A percentile compares a stretch with the other conserved stretches of the same genome.
Conservation (phyloP, 1,140 invertebrate species). For the Drosophila jambulina region DNA sequence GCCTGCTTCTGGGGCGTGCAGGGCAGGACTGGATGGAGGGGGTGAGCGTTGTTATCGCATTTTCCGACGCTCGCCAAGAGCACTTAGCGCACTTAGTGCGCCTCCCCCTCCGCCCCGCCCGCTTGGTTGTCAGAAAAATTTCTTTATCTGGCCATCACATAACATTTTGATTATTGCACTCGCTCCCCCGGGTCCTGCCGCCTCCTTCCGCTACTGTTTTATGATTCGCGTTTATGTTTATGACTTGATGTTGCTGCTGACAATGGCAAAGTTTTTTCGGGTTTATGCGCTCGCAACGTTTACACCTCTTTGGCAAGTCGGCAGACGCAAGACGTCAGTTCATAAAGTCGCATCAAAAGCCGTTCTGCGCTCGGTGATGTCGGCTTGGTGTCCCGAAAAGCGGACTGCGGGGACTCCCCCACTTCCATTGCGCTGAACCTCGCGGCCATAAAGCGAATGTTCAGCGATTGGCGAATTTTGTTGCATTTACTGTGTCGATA, state of each 20-base stretch:
- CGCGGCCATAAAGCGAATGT: slow-evolving; percentile 22
- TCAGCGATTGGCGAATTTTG: slow-evolving; percentile 24
- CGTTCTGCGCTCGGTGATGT: slow-evolving; percentile 13
- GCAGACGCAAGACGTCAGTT: slow-evolving; percentile 37
- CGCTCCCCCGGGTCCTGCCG: not conserved
- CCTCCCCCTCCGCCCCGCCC: not conserved
- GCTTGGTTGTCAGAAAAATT: slow-evolving; percentile 26
- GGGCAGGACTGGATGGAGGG: not conserved
- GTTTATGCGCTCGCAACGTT: slow-evolving; percentile 47
- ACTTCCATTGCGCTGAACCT: not conserved
- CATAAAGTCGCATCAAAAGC: slow-evolving; percentile 49
- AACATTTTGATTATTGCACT: slow-evolving; percentile 68
- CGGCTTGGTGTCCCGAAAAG: slow-evolving; percentile 3
- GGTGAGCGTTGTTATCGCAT: slow-evolving; percentile 14
- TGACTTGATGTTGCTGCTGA: slow-evolving; percentile 40
- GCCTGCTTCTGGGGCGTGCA: slow-evolving; percentile 35
- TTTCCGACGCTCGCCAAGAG: slow-evolving; percentile 13
- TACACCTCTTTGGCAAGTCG: slow-evolving; percentile 58
- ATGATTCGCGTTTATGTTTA: slow-evolving; percentile 66
- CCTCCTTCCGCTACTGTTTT: slow-evolving; percentile 15
- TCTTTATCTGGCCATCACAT: slow-evolving; percentile 67
- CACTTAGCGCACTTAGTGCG: slow-evolving; percentile 47
- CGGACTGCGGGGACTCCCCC: not conserved
- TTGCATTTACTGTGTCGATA: slow-evolving; percentile 38
- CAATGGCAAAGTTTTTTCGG: slow-evolving; percentile 10